Percentiles rank a stretch among this genome's conserved stretches.
Conservation (phyloP, 1,140 invertebrate species). For the Caenorhabditis brenneri region DNA sequence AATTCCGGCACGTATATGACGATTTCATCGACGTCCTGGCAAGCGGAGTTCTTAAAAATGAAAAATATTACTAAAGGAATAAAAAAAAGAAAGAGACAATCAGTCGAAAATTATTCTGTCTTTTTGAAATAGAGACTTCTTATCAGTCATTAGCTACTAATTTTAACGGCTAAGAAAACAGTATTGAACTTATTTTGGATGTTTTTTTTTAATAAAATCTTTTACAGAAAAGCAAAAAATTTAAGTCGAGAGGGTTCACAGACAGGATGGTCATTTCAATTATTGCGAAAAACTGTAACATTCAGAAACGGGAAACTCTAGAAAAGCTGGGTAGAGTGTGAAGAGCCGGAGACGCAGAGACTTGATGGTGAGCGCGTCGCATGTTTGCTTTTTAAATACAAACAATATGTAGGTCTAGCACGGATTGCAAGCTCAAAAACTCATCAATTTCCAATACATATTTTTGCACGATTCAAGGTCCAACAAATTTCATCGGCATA, state of each 20-base stretch:
- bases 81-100: neutral
- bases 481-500: no score
- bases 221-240: no score
- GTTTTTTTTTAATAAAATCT: no score
- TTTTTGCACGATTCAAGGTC: no score
- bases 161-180: neutral
- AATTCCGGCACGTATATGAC: constrained; percentile 41
- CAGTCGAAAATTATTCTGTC: neutral
- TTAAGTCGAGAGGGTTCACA: no score
- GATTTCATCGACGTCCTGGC: constrained; percentile 36
- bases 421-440: neutral
- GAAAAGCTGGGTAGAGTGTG: neutral
- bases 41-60: constrained; percentile 9
- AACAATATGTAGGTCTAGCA: neutral
- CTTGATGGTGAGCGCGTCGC: neutral
- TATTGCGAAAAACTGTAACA: no score
- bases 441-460: neutral
- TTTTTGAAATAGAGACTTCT: neutral
- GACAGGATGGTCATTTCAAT: no score
- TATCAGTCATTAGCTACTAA: neutral
- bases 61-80: neutral
- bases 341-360: constrained; percentile 9
- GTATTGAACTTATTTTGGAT: no score
- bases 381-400: neutral
- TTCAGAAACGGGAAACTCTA: neutral